Evolutionary conservation across 2,113 vertebrate genomes (phyloP), one percentile per base, ranked within the genome.

Genomic region (Myotis davidii): DNA sequence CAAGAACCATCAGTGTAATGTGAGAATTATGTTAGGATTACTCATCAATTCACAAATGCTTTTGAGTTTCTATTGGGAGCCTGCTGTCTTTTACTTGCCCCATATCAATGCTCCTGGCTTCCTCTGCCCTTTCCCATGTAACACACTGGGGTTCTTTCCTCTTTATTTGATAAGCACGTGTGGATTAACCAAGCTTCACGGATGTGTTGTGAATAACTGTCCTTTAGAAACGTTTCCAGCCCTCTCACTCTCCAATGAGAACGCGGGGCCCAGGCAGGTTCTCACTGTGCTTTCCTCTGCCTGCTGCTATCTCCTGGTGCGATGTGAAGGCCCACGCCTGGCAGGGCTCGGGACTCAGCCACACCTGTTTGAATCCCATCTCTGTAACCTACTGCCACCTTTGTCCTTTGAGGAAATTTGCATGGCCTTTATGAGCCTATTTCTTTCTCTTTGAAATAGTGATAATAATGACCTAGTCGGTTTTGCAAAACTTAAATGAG

Each of bases 361-460:
- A 42, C 8, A 27, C n/a, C 39, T 45, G 10, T 54, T 34, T 59
- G 56, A 79, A 76, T 54, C 29, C 48, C 25, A 4, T 32, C 61
- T 91, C 52, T 85, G 32, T 50, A n/a, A 73, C 32, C 29, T 70
- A 9, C 29, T 39, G 65, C 5, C n/a, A 12, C 32, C 25, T 69
- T 69, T 78, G 11, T 87, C 14, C 23, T 84, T 74, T 92, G 6
- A 85, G 39, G 48, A 82, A 50, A 91, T 77, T 50, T 34, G 72
- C 39, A 45, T 37, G 73, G 25, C 14, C 13, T 37, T 48, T 14
- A 64, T 3, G 25, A 85, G 42, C 11, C 16, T 74, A 32, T 69
- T 85, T 64, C 6, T 18, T 85, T 39, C 54, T 88, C 48, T 85
- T 93, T 79, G 9, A 93, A 85, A 48, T n/a, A 34, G 13, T 76